A percentile compares a stretch with the other conserved stretches of the same genome.
Conservation (phyloP, 2,113 vertebrate genomes). For the Rhinolophus ferrumequinum region DNA sequence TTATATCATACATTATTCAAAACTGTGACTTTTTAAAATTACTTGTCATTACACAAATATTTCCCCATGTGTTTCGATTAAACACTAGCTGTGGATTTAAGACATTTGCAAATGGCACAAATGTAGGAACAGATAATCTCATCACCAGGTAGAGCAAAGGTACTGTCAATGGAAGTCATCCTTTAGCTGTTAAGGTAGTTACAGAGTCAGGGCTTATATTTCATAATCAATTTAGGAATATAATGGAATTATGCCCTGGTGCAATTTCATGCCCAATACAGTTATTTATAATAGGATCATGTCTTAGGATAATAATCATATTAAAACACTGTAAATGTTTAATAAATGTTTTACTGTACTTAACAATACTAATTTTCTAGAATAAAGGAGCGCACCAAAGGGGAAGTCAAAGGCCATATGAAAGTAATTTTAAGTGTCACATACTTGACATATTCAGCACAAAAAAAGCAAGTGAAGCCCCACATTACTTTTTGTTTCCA, state of each 20-base stretch:
- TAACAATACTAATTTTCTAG: slow-evolving; percentile 69
- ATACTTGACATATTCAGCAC: slow-evolving; percentile 80
- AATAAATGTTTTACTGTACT: slow-evolving; percentile 69
- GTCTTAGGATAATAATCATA: slow-evolving; percentile 66
- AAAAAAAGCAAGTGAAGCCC: slow-evolving; percentile 83
- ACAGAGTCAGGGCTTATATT: slow-evolving; percentile 54
- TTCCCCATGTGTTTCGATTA: slow-evolving; percentile 69
- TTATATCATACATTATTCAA: slow-evolving; percentile 39
- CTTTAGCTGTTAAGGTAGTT: slow-evolving; percentile 62
- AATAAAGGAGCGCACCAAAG: slow-evolving; percentile 80
- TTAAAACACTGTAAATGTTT: slow-evolving; percentile 72
- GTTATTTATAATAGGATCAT: slow-evolving; percentile 71
- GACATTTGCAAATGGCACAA: slow-evolving; percentile 80
- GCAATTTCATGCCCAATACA: slow-evolving; percentile 63
- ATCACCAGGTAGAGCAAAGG: slow-evolving; percentile 25
- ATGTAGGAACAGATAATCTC: slow-evolving; percentile 70
- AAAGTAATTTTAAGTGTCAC: slow-evolving; percentile 83
- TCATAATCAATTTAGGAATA: slow-evolving; percentile 67
- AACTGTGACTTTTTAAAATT: slow-evolving; percentile 77
- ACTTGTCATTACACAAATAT: slow-evolving; percentile 68
- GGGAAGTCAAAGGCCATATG: slow-evolving; percentile 84
- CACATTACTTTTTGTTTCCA: slow-evolving; percentile 79
- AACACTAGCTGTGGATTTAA: slow-evolving; percentile 49
- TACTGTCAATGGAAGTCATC: slow-evolving; percentile 60
- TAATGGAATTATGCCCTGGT: slow-evolving; percentile 55